Evolutionary conservation across 2,797 vertebrate genomes (phyloP).

Genomic region (Cygnus olor): DNA sequence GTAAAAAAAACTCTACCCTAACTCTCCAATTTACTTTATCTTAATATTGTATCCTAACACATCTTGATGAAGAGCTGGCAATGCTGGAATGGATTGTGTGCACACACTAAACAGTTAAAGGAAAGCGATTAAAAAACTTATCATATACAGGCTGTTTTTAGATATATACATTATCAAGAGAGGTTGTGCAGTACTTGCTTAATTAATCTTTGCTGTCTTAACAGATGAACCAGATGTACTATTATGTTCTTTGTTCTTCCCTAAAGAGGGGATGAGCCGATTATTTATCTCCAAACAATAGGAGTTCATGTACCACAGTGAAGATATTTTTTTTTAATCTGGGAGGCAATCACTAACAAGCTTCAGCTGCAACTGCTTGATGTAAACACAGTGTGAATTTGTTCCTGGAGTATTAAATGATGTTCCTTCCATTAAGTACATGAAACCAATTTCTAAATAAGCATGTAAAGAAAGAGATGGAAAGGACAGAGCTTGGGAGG

Average conservation of each 20-base stretch:
- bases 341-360: conserved; percentile 78
- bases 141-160: conserved; percentile 38
- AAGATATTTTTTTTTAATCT: conserved; percentile 62
- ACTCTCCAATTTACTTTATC: background rate
- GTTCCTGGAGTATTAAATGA: conserved; percentile 68
- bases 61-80: background rate
- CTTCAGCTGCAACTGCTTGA: conserved; percentile 79
- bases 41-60: background rate
- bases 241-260: conserved; percentile 78
- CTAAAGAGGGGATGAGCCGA: conserved; percentile 71
- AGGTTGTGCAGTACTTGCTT: conserved; percentile 63
- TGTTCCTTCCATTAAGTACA: conserved; percentile 69
- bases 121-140: conserved; percentile 40
- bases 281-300: conserved; percentile 80
- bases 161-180: conserved; percentile 57
- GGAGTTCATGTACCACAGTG: conserved; percentile 73
- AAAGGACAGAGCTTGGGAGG: background rate
- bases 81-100: background rate
- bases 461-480: background rate
- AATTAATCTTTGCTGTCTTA: conserved; percentile 76
- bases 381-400: conserved; percentile 74
- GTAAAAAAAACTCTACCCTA: background rate
- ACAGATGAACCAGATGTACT: conserved; percentile 75
- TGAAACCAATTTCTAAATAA: conserved; percentile 71
- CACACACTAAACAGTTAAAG: conserved; percentile 46